Evolutionary conservation across 2,113 vertebrate genomes (phyloP).

Genomic region (Rhinichthys klamathensis): DNA sequence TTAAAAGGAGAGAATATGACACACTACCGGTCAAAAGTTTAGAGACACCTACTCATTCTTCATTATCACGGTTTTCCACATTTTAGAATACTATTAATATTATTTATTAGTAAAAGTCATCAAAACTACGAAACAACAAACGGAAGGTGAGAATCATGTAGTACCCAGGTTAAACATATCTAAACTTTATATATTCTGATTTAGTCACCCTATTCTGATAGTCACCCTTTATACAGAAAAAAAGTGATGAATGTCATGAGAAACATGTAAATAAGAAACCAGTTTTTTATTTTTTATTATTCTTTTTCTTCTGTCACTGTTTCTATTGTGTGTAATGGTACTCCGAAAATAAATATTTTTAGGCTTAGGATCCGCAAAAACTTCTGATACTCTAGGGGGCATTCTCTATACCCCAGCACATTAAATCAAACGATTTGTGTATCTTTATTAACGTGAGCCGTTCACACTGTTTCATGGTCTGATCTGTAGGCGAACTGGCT

Average conservation of each 20-base stretch:
- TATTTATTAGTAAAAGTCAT: neutral
- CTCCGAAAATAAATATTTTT: neutral
- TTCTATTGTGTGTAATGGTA: neutral
- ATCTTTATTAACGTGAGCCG: conserved; percentile 67
- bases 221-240: neutral
- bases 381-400: neutral
- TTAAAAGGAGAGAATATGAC: neutral
- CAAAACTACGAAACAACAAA: neutral
- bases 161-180: neutral
- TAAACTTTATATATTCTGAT: neutral
- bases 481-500: conserved; percentile 38
- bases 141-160: neutral
- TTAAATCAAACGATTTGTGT: conserved; percentile 56
- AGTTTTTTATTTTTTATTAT: neutral
- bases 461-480: conserved; percentile 31
- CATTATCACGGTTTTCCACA: neutral
- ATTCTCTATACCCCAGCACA: neutral
- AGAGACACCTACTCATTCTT: neutral
- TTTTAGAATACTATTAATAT: neutral
- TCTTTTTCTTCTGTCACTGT: neutral
- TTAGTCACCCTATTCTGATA: neutral
- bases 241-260: neutral
- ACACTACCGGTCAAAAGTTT: neutral
- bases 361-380: neutral
- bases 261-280: no score